Conservation (phyloP, 2,113 vertebrate species). For the Serinus canaria region DNA sequence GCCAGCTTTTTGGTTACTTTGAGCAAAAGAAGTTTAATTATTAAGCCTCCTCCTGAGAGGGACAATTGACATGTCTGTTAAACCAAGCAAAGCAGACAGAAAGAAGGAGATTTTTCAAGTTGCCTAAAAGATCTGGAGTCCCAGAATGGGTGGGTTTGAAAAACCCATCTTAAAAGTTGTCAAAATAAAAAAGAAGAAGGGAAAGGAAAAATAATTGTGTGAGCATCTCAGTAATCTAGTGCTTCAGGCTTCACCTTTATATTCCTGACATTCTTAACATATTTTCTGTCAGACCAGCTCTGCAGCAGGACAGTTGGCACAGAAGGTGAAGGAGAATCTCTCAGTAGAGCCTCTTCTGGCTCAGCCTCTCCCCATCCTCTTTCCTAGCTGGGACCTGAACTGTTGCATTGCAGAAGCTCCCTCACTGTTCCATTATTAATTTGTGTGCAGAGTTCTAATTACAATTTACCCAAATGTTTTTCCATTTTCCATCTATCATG, state of each 20-base stretch:
- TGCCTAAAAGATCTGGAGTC: background rate
- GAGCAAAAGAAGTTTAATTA: background rate
- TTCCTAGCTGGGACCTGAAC: background rate
- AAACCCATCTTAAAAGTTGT: background rate
- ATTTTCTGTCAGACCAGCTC: background rate
- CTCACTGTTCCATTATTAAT: background rate
- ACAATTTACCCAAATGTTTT: slow-evolving; percentile 64
- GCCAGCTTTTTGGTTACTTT: background rate
- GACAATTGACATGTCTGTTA: background rate
- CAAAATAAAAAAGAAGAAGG: background rate
- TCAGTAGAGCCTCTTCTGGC: background rate
- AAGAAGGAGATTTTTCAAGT: background rate
- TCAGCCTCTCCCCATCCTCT: background rate
- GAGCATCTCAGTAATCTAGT: background rate
- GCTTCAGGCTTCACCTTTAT: background rate
- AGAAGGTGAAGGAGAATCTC: background rate
- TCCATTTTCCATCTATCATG: slow-evolving; percentile 60
- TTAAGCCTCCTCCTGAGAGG: background rate
- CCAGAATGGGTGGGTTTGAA: background rate
- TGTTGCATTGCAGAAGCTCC: slow-evolving; percentile 5
- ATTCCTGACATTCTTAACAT: background rate
- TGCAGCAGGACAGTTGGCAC: background rate
- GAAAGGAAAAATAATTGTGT: background rate
- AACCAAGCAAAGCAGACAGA: background rate
- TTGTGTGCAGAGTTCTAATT: slow-evolving; percentile 55